Percentiles rank a stretch among this genome's conserved stretches.
Evolutionary conservation across 1,140 invertebrate species (phyloP).

Genomic region (Ericerus pela): DNA sequence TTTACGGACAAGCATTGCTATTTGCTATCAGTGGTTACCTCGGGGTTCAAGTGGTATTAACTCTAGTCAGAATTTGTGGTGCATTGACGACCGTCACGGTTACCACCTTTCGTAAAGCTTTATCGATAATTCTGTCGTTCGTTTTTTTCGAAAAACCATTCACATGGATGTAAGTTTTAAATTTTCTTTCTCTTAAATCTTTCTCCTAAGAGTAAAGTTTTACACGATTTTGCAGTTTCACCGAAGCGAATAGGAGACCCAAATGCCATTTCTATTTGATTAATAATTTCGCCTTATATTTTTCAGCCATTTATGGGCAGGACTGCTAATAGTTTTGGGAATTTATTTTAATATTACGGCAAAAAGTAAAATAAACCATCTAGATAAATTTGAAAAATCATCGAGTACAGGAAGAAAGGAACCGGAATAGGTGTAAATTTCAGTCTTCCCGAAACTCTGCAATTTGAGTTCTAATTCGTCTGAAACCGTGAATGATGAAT

Average conservation of each 20-base stretch:
- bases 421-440: too few species aligned
- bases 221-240: slow-evolving; percentile 8
- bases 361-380: too few species aligned
- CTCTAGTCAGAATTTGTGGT: slow-evolving; percentile 68
- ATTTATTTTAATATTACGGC: slow-evolving; percentile 83
- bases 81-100: slow-evolving; percentile 85
- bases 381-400: too few species aligned
- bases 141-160: slow-evolving; percentile 89
- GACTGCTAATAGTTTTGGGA: slow-evolving; percentile 65
- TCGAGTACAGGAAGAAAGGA: too few species aligned
- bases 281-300: slow-evolving; percentile 20
- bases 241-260: not conserved
- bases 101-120: slow-evolving; percentile 70
- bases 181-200: slow-evolving; percentile 21
- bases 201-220: slow-evolving; percentile 1
- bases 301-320: slow-evolving; percentile 79
- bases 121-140: slow-evolving; percentile 86
- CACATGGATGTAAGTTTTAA: slow-evolving; percentile 64
- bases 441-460: too few species aligned
- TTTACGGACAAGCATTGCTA: slow-evolving; percentile 70
- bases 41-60: slow-evolving; percentile 80
- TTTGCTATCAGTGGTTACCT: slow-evolving; percentile 81
- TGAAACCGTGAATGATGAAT: too few species aligned
- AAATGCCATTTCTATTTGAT: not conserved
- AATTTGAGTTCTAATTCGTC: too few species aligned